Base-by-base conservation (phyloP, 2,113 vertebrate genomes). In the Pseudorhombus dupliciocellatus region DNA sequence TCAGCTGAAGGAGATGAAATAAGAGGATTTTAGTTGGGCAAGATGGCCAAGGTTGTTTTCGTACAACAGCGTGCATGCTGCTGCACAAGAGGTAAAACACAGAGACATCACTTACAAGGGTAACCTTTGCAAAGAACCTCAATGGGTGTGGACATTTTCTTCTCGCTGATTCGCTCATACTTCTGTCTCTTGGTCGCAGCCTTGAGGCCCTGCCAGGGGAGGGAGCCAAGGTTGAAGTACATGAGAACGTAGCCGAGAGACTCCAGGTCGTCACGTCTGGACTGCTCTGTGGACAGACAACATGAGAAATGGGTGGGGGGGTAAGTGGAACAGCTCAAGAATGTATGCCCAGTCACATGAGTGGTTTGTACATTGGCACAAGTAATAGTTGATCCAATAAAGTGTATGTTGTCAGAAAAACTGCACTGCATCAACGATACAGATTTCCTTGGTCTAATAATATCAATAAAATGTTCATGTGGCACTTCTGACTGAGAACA, bases 121-220 rank as follows among this genome's bases (percentile, higher is more conserved):
- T 98, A 98, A 74, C 97, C 97, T 95, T 98, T 98, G 92, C 97
- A 98, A 68, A 98, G 95, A 85, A 98, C 95, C 85, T 98, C 97
- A 0, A 98, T 98, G 84, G 97, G 96, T 0, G 97, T 98, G 10
- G 97, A 98, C 97, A 98, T 98, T 91, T 98, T 98, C 91, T 98
- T 98, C 93, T 98, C 97, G 0, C 97, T 98, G 93, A 98, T 98
- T n/a, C 97, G 94, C 83, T 98, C 97, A 0, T 98, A 98, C 84
- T 98, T 98, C 92, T 98, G 97, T 87, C 97, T 96, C 89, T 98
- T 98, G 90, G 97, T 98, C 79, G 97, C 97, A 20, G 97, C 97
- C 85, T 98, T 98, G 78, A 98, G 95, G 80, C 97, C 97, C 85
- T 98, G 97, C 97, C 97, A 98, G 79, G 97, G 97, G 92, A 98